Evolutionary conservation across 2,888 invertebrate species (phyloP), one percentile per base, ranked within the genome.

Genomic region (Dryocosmus kuriphilus): DNA sequence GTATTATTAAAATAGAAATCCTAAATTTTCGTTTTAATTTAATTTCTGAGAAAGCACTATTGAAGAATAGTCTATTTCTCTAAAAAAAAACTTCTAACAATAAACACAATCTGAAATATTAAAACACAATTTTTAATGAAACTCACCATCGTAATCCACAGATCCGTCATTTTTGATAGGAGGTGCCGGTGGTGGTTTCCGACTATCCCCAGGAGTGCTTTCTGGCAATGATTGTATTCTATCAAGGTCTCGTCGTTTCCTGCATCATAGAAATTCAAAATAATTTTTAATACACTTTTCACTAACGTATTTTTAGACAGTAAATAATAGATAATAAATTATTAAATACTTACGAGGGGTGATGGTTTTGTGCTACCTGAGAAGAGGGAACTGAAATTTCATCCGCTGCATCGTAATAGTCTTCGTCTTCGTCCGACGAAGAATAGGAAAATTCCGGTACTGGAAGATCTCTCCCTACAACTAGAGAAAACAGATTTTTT

Each of bases 391-490:
- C 87, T 35, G 89, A 87, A 78, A 90, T 90, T 80, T 92, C 95
- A 89, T 97, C 97, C 86, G 97, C 96, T 7, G 97, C 98, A 93
- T 99, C 99, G 91, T 95, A 99, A 92, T 97, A 98, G 92, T 98
- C 97, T 79, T 99, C 98, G 90, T 98, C 97, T 78, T 97, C 97
- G 91, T 99, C 99, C 41, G 98, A 98, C 88, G 98, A 98, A n/a
- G 98, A 99, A 92, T 98, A 99, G 0, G 98, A 98, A 79, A 96
- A 97, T 89, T 97, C 97, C 63, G 98, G 98, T 32, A 97, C 96
- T 78, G 95, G 93, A 79, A 95, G 93, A 78, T 94, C 94, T 92
- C 94, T 94, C 79, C 93, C 92, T 82, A 85, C 84, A 81, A 88
- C 85, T 86, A 74, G 81, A 46, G 8, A 79, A 57, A 22, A 78